These are phyloP conservation scores for Phengaris alcon DNA, from an alignment of 2,888 invertebrate species.

Conservation along the genomic window DNA sequence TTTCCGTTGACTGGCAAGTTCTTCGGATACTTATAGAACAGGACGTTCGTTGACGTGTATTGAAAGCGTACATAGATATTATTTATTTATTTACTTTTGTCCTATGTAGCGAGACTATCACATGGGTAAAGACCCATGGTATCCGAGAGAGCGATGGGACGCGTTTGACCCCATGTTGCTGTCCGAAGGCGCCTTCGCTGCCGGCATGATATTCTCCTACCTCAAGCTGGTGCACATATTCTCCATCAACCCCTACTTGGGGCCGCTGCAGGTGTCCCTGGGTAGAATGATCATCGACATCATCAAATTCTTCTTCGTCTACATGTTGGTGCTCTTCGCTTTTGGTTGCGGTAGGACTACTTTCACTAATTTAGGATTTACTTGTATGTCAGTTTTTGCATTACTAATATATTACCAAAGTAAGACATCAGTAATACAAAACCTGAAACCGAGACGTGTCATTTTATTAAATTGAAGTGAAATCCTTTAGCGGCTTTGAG, in stretches of 20 bases:
- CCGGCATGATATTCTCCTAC: conserved; percentile 97
- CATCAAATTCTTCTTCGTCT: conserved; percentile 97
- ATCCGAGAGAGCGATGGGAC: conserved; percentile 94
- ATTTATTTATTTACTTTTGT: not conserved
- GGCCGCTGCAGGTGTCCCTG: conserved; percentile 94
- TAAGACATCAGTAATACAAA: too few relatives aligned
- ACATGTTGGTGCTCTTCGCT: conserved; percentile 93
- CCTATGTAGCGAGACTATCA: conserved; percentile 81
- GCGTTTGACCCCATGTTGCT: conserved; percentile 97
- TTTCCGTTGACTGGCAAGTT: too few relatives aligned
- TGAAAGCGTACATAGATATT: too few relatives aligned
- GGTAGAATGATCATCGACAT: conserved; percentile 97
- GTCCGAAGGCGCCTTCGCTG: conserved; percentile 96
- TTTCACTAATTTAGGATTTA: not conserved
- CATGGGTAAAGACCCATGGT: conserved; percentile 87
- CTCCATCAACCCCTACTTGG: conserved; percentile 97
- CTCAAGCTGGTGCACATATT: conserved; percentile 97
- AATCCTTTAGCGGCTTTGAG: too few relatives aligned
- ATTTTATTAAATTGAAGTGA: too few relatives aligned
- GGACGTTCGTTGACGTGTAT: too few relatives aligned
- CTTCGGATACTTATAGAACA: too few relatives aligned
- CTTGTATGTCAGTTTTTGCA: too few relatives aligned
- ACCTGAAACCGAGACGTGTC: too few relatives aligned
- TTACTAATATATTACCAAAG: too few relatives aligned
- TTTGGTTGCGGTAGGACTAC: conserved; percentile 94